Base-by-base conservation (phyloP, 1,140 invertebrate species). In the Lepeophtheirus salmonis region DNA sequence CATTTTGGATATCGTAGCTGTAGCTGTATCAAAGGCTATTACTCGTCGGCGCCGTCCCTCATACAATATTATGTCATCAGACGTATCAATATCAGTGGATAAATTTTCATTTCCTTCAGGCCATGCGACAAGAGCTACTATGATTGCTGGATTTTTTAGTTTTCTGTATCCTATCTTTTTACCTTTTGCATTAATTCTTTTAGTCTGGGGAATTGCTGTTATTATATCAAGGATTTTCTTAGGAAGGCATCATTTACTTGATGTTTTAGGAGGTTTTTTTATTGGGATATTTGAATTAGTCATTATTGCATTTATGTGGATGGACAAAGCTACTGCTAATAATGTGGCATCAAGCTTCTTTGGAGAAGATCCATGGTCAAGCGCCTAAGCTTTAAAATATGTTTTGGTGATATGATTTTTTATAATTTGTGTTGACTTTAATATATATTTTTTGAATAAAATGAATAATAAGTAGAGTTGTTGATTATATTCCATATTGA, bases 71-170 rank as follows among this genome's bases (percentile, higher is more conserved):
- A 72, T 73, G 65, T 81, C 86, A 63, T 77, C 79, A 72, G 76
- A 79, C 58, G 67, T 74, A 2, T 71, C 76, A 70, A 76, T 67
- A 71, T 76, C 79, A 0, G 75, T 89, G 0, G 92, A 97, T 71
- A 84, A 90, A 66, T 96, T 83, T 69, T 90, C 89, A 26, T 97
- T 97, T 71, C 94, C 92, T 22, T 96, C 91, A 0, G 94, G 94
- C 0, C 94, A 98, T 73, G 79, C 87, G 1, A 89, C 88, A n/a
- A 73, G 94, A 66, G 79, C 87, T 10, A 76, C 82, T 12, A 80
- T 87, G 67, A 71, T 97, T 14, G 73, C 80, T 1, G 78, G 79
- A 51, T 84, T 88, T 1, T 66, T 71, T 24, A 62, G 62, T 24
- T 10, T 22, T 13, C 26, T 61, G 23, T 62, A 57, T 56, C 25